Evolutionary conservation across 1,140 invertebrate species (phyloP).

Genomic region (Diachasmimorpha longicaudata): DNA sequence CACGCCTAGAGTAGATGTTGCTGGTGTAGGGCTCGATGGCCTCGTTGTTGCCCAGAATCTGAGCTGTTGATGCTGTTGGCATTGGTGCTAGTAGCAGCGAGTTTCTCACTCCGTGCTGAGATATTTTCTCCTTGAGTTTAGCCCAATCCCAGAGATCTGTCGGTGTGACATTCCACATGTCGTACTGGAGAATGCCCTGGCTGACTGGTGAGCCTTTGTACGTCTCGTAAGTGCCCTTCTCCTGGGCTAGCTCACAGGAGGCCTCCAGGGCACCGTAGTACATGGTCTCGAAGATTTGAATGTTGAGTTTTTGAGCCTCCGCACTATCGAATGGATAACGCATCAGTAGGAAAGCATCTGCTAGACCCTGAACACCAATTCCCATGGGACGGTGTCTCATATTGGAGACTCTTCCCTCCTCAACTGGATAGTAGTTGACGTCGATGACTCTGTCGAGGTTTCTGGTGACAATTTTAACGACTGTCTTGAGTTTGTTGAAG

Average conservation of each 20-base stretch:
- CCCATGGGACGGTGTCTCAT: slow-evolving; percentile 93
- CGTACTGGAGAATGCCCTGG: slow-evolving; percentile 96
- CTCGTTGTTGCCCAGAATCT: slow-evolving; percentile 99
- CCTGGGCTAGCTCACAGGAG: slow-evolving; percentile 93
- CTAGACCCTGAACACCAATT: slow-evolving; percentile 96
- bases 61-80: slow-evolving; percentile 99
- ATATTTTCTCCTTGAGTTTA: slow-evolving; percentile 84
- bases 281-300: slow-evolving; percentile 97
- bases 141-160: slow-evolving; percentile 91
- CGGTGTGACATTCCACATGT: slow-evolving; percentile 97
- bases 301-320: slow-evolving; percentile 87
- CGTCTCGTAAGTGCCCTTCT: slow-evolving; percentile 87
- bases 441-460: slow-evolving; percentile 99
- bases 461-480: slow-evolving; percentile 87
- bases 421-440: slow-evolving; percentile 94
- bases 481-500: slow-evolving; percentile 86
- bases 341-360: slow-evolving; percentile 97
- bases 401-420: slow-evolving; percentile 88
- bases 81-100: slow-evolving; percentile 95
- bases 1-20: slow-evolving; percentile 94
- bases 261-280: slow-evolving; percentile 97
- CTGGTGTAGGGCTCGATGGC: slow-evolving; percentile 98
- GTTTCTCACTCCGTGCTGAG: slow-evolving; percentile 91
- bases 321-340: slow-evolving; percentile 89
- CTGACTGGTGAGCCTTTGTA: slow-evolving; percentile 92